Base-by-base conservation (phyloP, 1,140 invertebrate genomes). In the Agrypnia vestita region DNA sequence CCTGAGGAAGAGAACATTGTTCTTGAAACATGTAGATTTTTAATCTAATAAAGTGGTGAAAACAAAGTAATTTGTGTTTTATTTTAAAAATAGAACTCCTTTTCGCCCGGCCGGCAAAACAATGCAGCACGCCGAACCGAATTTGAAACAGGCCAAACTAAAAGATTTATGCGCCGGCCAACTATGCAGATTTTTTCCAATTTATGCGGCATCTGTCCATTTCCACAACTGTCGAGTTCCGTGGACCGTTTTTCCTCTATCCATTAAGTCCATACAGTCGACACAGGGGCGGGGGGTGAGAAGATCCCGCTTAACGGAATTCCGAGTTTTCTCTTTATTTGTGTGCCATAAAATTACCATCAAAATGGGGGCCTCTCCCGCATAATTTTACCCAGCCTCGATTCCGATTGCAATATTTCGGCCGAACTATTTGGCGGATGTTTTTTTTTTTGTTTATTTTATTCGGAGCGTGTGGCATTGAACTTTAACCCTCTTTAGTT, bases 261-360 rank as follows among this genome's bases (percentile, higher is more conserved):
- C 67, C 67, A 71, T 71, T 71, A 71, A 71, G 46, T 71, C 17
- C 17, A 47, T 17, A 71, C 67, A 49, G 67, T 53, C 67, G 46
- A 21, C 61, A 64, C n/a, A 3, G 61, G 15, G 25, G n/a, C n/a
- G 15, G n/a, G 53, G 15, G 19, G 11, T 17, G 53, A 56, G n/a
- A 67, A 44, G 25, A 67, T 44, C 43, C 49, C 67, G 44, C 46
- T 21, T 49, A 51, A 49, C 67, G 67, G 46, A 71, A 71, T 71
- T 71, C 21, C 47, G 67, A 71, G 47, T 71, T 71, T 71, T 25
- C 47, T 71, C 46, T 71, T 71, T 71, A 71, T 71, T 71, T 71
- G 67, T 71, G 67, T 21, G 67, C 47, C 47, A 71, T 71, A 71
- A 71, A 71, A 71, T 71, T 71, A 71, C 67, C 67, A 71, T 71